These are phyloP conservation scores for Nannoperca australis DNA, from an alignment of 2,797 vertebrate genomes.

Conservation along the genomic window DNA sequence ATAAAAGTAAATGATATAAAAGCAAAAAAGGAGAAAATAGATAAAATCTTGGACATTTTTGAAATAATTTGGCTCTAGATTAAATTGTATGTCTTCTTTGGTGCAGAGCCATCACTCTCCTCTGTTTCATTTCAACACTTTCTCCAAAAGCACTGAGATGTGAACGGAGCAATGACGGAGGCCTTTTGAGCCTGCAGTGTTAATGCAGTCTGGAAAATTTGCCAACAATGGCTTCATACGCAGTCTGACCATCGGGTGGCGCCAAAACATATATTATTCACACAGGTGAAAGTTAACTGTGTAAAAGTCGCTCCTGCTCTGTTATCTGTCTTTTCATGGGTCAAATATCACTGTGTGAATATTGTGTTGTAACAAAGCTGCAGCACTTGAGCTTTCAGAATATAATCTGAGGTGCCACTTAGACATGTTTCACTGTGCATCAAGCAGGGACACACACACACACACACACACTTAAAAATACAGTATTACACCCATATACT, in stretches of 20 bases:
- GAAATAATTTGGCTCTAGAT: conserved; percentile 7
- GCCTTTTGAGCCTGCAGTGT: conserved; percentile 20
- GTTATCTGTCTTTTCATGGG: conserved; percentile 5
- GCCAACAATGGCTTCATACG: not conserved
- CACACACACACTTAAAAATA: not conserved
- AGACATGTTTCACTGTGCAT: conserved; percentile 46
- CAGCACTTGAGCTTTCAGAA: conserved; percentile 54
- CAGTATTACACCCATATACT: not conserved
- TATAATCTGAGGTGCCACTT: conserved; percentile 40
- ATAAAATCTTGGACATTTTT: conserved; percentile 6
- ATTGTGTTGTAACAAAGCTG: conserved; percentile 49
- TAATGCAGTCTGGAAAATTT: conserved; percentile 15
- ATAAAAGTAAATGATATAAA: not conserved
- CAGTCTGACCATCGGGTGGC: conserved; percentile 69
- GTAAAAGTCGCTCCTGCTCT: conserved; percentile 16
- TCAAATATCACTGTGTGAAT: conserved; percentile 21
- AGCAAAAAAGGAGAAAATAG: not conserved
- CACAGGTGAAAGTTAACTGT: conserved; percentile 41
- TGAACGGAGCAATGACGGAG: conserved; percentile 19
- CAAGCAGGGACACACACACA: conserved; percentile 26
- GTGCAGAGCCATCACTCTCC: conserved; percentile 22
- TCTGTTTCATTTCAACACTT: conserved; percentile 15
- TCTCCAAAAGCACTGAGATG: conserved; percentile 17
- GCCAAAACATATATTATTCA: conserved; percentile 62
- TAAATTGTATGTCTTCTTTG: conserved; percentile 6